Evolutionary conservation across 2,888 invertebrate species (phyloP).

Genomic region (Hartigia nigra): DNA sequence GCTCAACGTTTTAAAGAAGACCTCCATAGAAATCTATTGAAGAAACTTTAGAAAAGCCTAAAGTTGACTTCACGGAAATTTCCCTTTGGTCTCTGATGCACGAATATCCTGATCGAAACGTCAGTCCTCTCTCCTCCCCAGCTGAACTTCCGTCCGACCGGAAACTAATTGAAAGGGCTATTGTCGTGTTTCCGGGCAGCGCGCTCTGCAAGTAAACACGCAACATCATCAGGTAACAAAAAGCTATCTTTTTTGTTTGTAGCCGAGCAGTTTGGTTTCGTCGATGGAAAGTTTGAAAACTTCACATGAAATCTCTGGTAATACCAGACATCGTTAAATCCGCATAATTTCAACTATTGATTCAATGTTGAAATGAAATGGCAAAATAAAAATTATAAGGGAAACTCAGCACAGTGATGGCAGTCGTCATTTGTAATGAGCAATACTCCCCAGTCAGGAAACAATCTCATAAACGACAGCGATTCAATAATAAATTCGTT

Average conservation of each 20-base stretch:
- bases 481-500: neutral
- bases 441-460: neutral
- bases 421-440: neutral
- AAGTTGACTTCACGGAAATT: neutral
- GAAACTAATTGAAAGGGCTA: conserved; percentile 23
- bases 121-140: neutral
- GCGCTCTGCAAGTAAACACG: neutral
- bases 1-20: neutral
- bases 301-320: neutral
- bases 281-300: neutral
- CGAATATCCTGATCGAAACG: neutral
- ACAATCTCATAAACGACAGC: neutral
- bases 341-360: neutral
- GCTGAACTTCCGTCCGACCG: conserved; percentile 4
- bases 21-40: neutral
- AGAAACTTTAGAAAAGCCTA: neutral
- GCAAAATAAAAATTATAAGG: neutral
- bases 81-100: neutral
- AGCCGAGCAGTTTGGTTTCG: neutral
- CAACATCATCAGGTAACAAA: neutral
- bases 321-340: neutral
- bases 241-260: neutral
- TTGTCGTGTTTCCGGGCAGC: conserved; percentile 19
- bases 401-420: neutral
- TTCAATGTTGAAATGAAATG: neutral